Evolutionary conservation across 2,113 vertebrate genomes (phyloP).

Genomic region (Protomyctophum bolini): DNA sequence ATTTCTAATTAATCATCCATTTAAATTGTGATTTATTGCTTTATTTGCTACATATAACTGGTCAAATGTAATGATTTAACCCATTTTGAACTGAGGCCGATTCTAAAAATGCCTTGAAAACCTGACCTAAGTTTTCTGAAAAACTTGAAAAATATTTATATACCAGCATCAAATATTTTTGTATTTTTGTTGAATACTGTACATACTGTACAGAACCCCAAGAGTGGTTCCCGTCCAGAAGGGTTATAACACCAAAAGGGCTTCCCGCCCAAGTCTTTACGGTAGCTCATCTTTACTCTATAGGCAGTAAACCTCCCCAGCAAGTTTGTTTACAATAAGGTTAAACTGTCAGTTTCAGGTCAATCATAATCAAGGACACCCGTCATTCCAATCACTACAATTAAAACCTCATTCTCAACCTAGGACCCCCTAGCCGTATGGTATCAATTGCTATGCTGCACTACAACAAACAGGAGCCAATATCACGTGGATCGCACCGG

Average conservation of each 20-base stretch:
- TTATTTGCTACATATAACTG: slow-evolving; percentile 13
- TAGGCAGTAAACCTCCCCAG: too few relatives aligned
- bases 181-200: too few relatives aligned
- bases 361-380: not conserved
- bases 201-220: too few relatives aligned
- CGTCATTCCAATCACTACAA: slow-evolving; percentile 10
- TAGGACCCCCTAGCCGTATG: slow-evolving; percentile 38
- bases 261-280: too few relatives aligned
- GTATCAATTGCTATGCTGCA: slow-evolving; percentile 46
- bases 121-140: too few relatives aligned
- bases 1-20: slow-evolving; percentile 30
- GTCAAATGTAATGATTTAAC: slow-evolving; percentile 1
- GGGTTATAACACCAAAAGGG: too few relatives aligned
- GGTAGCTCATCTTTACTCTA: too few relatives aligned
- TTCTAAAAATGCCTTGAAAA: too few relatives aligned
- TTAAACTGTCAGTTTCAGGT: slow-evolving; percentile 1
- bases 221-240: too few relatives aligned
- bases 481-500: slow-evolving; percentile 58
- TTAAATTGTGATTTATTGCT: slow-evolving; percentile 41
- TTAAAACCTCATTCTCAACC: slow-evolving; percentile 43
- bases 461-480: slow-evolving; percentile 40
- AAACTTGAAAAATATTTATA: too few relatives aligned
- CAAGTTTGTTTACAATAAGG: not conserved
- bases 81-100: too few relatives aligned
- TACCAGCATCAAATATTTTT: too few relatives aligned